Conservation (phyloP, 2,797 vertebrate genomes). For the Acanthopagrus latus region DNA sequence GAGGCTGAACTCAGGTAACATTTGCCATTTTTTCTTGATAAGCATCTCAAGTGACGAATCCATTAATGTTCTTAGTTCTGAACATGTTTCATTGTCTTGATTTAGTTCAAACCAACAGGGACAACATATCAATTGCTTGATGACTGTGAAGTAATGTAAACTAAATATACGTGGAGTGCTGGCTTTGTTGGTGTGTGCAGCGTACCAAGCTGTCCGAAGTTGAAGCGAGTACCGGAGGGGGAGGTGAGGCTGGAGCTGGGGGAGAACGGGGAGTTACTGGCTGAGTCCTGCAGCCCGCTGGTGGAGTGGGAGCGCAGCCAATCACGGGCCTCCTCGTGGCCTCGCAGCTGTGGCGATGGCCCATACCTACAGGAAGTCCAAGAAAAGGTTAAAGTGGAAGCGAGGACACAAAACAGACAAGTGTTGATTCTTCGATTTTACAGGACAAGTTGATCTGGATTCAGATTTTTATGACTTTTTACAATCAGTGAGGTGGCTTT, state of each 20-base stretch:
- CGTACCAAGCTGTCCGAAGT: slow-evolving; percentile 95
- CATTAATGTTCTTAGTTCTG: not conserved
- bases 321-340: slow-evolving; percentile 94
- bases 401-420: not conserved
- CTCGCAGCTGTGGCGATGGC: slow-evolving; percentile 92
- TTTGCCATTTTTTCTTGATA: not conserved
- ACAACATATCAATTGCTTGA: not conserved
- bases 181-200: not conserved
- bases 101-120: not conserved
- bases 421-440: slow-evolving; percentile 15
- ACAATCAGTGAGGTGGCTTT: slow-evolving; percentile 18
- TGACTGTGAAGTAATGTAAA: no score
- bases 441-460: slow-evolving; percentile 20
- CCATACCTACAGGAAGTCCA: slow-evolving; percentile 86
- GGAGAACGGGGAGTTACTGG: slow-evolving; percentile 94
- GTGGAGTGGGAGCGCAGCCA: slow-evolving; percentile 98
- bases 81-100: not conserved
- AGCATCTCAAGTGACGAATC: not conserved
- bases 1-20: not conserved
- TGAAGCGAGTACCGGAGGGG: slow-evolving; percentile 95
- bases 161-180: not conserved
- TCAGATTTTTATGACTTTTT: slow-evolving; percentile 4
- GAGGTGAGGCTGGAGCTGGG: slow-evolving; percentile 96
- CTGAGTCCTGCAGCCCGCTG: slow-evolving; percentile 94
- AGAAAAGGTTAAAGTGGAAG: slow-evolving; percentile 11